Evolutionary conservation across 2,113 vertebrate species (phyloP).

Genomic region (Eublepharis macularius): DNA sequence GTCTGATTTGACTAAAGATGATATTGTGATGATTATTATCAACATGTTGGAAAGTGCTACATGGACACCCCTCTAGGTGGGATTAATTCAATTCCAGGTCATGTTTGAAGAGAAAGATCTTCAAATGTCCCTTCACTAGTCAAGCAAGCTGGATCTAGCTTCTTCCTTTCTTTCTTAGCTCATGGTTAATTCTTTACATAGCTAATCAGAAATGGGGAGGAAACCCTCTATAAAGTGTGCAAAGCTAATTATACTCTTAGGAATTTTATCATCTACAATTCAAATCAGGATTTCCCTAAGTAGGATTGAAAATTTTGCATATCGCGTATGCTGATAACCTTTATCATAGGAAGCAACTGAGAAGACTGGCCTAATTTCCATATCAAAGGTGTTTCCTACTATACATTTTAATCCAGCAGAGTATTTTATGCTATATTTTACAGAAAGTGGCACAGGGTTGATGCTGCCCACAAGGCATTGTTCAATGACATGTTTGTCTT

Average conservation of each 20-base stretch:
- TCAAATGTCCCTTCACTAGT: slow-evolving; percentile 10
- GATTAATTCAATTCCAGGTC: slow-evolving; percentile 33
- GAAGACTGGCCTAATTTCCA: slow-evolving; percentile 53
- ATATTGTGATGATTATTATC: neutral
- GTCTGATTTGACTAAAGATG: neutral
- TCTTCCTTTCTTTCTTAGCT: slow-evolving; percentile 14
- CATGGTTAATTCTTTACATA: slow-evolving; percentile 35
- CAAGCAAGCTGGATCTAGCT: fast-evolving
- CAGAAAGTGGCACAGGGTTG: neutral
- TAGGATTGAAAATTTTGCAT: slow-evolving; percentile 53
- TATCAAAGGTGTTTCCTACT: slow-evolving; percentile 45
- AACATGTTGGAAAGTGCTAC: neutral
- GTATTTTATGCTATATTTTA: slow-evolving; percentile 41
- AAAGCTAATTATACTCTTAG: slow-evolving; percentile 65
- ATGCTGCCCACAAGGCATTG: neutral
- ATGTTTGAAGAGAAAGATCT: slow-evolving; percentile 22
- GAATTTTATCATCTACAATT: slow-evolving; percentile 61
- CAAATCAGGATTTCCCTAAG: slow-evolving; percentile 59
- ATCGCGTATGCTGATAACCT: slow-evolving; percentile 46
- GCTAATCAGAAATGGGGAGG: neutral
- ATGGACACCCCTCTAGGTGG: neutral
- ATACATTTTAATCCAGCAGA: slow-evolving; percentile 41
- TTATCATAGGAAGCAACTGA: slow-evolving; percentile 32
- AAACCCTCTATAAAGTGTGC: slow-evolving; percentile 32
- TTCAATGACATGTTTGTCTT: neutral